Percentiles rank a stretch among this genome's conserved stretches.
These are phyloP conservation scores for Homalodisca vitripennis DNA, from an alignment of 1,140 invertebrate genomes.

Conservation along the genomic window DNA sequence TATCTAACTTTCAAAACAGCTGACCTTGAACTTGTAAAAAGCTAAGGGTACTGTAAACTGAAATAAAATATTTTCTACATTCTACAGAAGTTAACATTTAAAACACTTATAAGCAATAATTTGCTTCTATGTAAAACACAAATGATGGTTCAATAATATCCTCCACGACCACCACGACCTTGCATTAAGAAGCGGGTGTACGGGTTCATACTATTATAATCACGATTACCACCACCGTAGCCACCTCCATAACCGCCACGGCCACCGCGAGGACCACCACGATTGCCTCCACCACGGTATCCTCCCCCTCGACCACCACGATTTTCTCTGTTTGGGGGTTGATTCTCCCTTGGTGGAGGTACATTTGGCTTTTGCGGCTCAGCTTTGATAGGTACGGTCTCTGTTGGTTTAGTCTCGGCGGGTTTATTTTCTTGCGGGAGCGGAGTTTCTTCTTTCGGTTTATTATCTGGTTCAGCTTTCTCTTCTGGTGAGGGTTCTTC, in stretches of 20 bases:
- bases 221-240: conserved; percentile 2
- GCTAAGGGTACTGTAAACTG: too few species aligned
- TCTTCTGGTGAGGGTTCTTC: neutral
- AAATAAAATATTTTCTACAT: too few species aligned
- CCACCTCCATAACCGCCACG: neutral
- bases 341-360: neutral
- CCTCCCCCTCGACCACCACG: neutral
- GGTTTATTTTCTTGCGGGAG: neutral
- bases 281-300: neutral
- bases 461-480: neutral
- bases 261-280: neutral
- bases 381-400: neutral
- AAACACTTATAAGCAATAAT: too few species aligned
- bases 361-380: neutral
- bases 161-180: neutral
- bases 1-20: too few species aligned
- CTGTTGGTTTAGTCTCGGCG: neutral
- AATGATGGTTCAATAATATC: conserved; percentile 1
- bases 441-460: neutral
- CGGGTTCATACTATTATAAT: neutral
- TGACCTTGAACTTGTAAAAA: too few species aligned
- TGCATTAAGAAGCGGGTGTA: neutral
- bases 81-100: too few species aligned
- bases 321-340: neutral
- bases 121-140: neutral